Evolutionary conservation across 2,113 vertebrate genomes (phyloP).

Genomic region (Sebastes fasciatus): DNA sequence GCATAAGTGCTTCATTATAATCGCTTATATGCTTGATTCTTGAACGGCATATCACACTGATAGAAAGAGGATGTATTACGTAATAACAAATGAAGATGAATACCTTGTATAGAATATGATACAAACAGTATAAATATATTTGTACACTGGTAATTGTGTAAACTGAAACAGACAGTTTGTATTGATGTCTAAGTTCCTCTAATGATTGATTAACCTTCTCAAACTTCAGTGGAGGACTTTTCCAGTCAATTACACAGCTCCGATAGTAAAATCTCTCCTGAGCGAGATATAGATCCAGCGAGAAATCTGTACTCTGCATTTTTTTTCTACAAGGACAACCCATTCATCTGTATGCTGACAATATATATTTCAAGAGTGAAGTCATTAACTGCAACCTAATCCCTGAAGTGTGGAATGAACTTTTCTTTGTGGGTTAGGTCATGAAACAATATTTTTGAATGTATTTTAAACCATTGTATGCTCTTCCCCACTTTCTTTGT

Average conservation of each 20-base stretch:
- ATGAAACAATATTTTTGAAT: constrained; percentile 2
- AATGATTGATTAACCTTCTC: constrained; percentile 40
- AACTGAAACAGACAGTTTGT: background rate
- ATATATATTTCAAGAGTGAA: constrained; percentile 20
- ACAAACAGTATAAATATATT: background rate
- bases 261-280: constrained; percentile 32
- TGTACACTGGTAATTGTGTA: background rate
- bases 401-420: background rate
- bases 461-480: too few species aligned
- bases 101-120: background rate
- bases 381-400: constrained; percentile 11
- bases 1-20: background rate
- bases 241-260: constrained; percentile 17
- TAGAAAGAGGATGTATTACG: background rate
- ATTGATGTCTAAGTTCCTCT: background rate
- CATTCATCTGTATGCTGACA: constrained; percentile 21
- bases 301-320: constrained; percentile 29
- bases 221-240: constrained; percentile 36
- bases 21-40: background rate
- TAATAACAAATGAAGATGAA: background rate
- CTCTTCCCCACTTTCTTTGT: constrained; percentile 26
- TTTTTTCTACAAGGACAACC: constrained; percentile 15
- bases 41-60: background rate
- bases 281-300: constrained; percentile 6
- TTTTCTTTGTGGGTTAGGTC: constrained; percentile 5